Evolutionary conservation across 2,113 vertebrate species (phyloP).

Genomic region (Progne subis): DNA sequence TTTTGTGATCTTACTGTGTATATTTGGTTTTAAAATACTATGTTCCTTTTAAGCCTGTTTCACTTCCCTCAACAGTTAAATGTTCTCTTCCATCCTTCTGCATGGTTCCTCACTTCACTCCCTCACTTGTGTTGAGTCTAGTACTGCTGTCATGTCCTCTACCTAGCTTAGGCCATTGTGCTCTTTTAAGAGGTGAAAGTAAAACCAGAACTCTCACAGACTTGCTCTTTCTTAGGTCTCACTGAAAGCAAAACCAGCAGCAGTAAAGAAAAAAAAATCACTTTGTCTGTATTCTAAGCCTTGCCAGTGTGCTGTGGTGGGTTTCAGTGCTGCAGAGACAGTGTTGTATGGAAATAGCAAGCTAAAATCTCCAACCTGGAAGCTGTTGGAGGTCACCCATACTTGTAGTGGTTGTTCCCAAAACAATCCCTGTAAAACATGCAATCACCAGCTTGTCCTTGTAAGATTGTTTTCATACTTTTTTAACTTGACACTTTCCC

Average conservation of each 20-base stretch:
- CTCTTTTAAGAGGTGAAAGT: constrained; percentile 45
- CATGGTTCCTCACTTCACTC: constrained; percentile 41
- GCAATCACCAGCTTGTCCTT: constrained; percentile 65
- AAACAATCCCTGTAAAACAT: constrained; percentile 59
- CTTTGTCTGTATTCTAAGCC: neutral
- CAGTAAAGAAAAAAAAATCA: neutral
- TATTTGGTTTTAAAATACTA: constrained; percentile 56
- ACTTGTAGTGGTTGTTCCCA: constrained; percentile 22
- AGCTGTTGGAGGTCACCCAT: neutral
- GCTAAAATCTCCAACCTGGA: neutral
- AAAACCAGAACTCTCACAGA: neutral
- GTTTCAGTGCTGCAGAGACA: constrained; percentile 41
- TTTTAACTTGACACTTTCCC: constrained; percentile 70
- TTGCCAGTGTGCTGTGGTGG: constrained; percentile 19
- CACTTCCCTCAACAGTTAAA: constrained; percentile 4
- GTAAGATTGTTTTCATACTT: constrained; percentile 69
- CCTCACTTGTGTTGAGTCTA: constrained; percentile 33
- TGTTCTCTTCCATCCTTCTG: constrained; percentile 29
- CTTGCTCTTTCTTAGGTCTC: constrained; percentile 35
- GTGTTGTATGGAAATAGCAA: constrained; percentile 31
- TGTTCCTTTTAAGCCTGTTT: constrained; percentile 58
- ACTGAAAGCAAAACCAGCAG: constrained; percentile 57
- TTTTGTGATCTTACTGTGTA: constrained; percentile 60
- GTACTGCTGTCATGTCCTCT: constrained; percentile 43
- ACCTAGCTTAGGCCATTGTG: constrained; percentile 23